A percentile compares a stretch with the other conserved stretches of the same genome.
Evolutionary conservation across 1,140 invertebrate genomes (phyloP).

Genomic region (Drosophila grimshawi): DNA sequence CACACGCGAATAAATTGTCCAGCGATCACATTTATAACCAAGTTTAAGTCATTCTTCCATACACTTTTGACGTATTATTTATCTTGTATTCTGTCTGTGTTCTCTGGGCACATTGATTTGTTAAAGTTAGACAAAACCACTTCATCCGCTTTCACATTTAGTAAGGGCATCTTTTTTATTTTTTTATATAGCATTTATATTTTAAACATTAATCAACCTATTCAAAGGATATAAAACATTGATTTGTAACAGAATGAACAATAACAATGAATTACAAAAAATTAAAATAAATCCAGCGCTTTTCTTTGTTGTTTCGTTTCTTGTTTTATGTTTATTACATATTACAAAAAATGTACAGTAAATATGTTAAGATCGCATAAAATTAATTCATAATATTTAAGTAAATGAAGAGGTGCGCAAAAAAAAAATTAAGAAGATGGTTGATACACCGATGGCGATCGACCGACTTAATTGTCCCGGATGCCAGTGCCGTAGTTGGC

Average conservation of each 20-base stretch:
- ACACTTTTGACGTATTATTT: background rate
- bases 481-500: slow-evolving; percentile 91
- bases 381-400: slow-evolving; percentile 82
- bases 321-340: slow-evolving; percentile 77
- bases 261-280: too few relatives aligned
- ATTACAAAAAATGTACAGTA: slow-evolving; percentile 78
- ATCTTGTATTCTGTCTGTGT: background rate
- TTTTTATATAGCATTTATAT: too few relatives aligned
- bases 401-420: slow-evolving; percentile 58
- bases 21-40: background rate
- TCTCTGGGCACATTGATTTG: too few relatives aligned
- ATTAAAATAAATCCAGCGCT: background rate
- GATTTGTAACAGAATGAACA: too few relatives aligned
- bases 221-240: too few relatives aligned
- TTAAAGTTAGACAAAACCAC: too few relatives aligned
- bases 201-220: too few relatives aligned
- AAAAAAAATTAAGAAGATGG: slow-evolving; percentile 54
- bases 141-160: too few relatives aligned
- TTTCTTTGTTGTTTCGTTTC: slow-evolving; percentile 23
- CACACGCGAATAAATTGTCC: background rate
- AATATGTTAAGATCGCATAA: slow-evolving; percentile 69
- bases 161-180: too few relatives aligned
- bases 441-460: slow-evolving; percentile 28
- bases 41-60: background rate
- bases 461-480: slow-evolving; percentile 84